Conservation (phyloP, 2,797 vertebrate genomes). For the Gobio occitaniae region DNA sequence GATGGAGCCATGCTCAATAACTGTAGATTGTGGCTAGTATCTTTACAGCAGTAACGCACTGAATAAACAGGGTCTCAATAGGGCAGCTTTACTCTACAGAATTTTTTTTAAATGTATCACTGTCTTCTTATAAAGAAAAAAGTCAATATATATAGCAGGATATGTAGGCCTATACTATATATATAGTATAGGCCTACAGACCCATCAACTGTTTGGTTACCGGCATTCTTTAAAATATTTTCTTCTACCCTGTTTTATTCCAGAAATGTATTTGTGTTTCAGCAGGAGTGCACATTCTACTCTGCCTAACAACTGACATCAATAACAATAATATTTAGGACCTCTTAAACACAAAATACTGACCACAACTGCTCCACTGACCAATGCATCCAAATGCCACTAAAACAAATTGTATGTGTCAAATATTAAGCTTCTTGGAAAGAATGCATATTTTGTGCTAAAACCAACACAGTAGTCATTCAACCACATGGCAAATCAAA, state of each 20-base stretch:
- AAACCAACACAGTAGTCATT: neutral
- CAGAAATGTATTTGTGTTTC: neutral
- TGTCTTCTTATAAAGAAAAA: neutral
- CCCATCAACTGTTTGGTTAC: neutral
- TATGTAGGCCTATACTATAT: no score
- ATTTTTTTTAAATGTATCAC: neutral
- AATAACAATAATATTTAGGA: neutral
- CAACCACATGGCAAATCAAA: neutral
- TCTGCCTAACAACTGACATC: neutral
- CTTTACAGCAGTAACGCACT: neutral
- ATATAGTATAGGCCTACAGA: no score
- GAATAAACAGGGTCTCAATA: slow-evolving; percentile 20
- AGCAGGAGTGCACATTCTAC: neutral
- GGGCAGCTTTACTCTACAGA: slow-evolving; percentile 27
- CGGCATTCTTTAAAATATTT: neutral
- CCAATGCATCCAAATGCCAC: neutral
- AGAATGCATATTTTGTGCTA: slow-evolving; percentile 2
- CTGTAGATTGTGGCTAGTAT: neutral
- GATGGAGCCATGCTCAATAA: neutral
- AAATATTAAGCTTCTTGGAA: neutral
- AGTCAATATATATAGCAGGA: neutral
- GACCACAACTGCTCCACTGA: neutral
- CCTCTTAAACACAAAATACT: slow-evolving; percentile 1
- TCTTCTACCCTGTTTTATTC: neutral
- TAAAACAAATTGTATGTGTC: neutral